Conservation (phyloP, 2,888 invertebrate genomes). For the Rhingia rostrata region DNA sequence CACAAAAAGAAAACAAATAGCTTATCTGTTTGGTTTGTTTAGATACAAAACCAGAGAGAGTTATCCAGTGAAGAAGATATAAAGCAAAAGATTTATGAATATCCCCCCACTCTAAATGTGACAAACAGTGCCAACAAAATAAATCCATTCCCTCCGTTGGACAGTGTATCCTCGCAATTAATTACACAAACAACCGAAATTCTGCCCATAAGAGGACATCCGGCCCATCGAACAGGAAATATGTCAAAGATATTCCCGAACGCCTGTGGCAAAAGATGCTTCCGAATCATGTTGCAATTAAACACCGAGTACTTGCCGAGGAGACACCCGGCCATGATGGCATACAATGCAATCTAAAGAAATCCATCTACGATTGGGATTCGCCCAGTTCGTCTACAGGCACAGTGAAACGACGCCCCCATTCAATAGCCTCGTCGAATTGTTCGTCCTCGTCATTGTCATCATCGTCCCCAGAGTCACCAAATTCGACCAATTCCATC, state of each 20-base stretch:
- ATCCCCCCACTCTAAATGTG: constrained; percentile 45
- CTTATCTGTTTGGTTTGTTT: constrained; percentile 53
- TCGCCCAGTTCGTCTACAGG: constrained; percentile 88
- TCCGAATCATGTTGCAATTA: constrained; percentile 70
- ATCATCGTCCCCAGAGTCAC: constrained; percentile 50
- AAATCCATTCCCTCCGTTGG: constrained; percentile 1
- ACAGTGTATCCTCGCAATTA: constrained; percentile 65
- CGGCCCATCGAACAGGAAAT: constrained; percentile 38
- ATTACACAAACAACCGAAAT: constrained; percentile 38
- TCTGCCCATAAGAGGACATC: background rate
- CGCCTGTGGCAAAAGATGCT: constrained; percentile 74
- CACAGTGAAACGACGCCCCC: constrained; percentile 88
- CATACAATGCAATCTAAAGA: constrained; percentile 74
- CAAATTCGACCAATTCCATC: constrained; percentile 58
- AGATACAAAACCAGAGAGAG: constrained; percentile 2
- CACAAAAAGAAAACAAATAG: constrained; percentile 13
- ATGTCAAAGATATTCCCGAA: constrained; percentile 55
- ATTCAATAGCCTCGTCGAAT: constrained; percentile 82
- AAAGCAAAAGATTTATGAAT: constrained; percentile 66
- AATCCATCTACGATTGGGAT: constrained; percentile 86
- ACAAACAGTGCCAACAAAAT: constrained; percentile 64
- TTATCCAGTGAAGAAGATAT: background rate
- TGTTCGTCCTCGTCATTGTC: constrained; percentile 54
- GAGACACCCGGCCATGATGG: constrained; percentile 20
- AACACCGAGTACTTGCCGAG: constrained; percentile 41